Percentiles rank a stretch among this genome's conserved stretches.
phyloP scores from a whole-genome alignment of 2,797 vertebrate species.

The Sebastes ruberrimus region DNA sequence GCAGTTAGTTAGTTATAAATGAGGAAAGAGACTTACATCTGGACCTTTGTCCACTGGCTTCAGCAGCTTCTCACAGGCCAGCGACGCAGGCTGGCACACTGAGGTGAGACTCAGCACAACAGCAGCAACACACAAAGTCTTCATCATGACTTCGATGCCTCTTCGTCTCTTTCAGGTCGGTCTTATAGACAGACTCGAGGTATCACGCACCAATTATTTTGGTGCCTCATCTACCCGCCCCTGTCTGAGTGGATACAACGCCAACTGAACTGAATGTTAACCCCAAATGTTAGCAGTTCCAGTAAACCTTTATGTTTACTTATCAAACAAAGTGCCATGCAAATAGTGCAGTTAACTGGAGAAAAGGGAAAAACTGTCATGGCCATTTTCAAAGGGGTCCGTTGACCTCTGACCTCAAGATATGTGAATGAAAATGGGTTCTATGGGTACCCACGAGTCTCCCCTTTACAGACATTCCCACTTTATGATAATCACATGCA shows the following conservation, averaged over 20 bases:
- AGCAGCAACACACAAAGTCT: constrained; percentile 33
- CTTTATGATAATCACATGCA: too few species aligned
- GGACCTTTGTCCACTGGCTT: not conserved
- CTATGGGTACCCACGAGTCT: too few species aligned
- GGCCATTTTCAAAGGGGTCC: too few species aligned
- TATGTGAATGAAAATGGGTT: too few species aligned
- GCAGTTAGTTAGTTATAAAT: not conserved
- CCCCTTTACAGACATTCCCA: too few species aligned
- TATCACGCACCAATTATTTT: constrained; percentile 22
- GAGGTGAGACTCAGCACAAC: constrained; percentile 44
- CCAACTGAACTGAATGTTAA: not conserved
- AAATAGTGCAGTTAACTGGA: not conserved
- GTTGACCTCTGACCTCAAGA: too few species aligned
- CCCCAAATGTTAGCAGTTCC: not conserved
- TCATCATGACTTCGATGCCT: constrained; percentile 31
- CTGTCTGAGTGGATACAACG: fast-evolving
- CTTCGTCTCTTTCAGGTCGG: not conserved
- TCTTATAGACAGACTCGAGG: not conserved
- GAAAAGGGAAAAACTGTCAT: not conserved
- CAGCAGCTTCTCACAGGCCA: constrained; percentile 46
- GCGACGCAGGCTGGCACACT: constrained; percentile 30
- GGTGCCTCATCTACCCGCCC: not conserved
- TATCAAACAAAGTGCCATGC: not conserved
- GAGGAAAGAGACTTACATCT: constrained; percentile 41
- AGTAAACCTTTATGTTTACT: not conserved